Percentiles rank a stretch among this genome's conserved stretches.
Evolutionary conservation across 2,113 vertebrate genomes (phyloP).

Genomic region (Onychostruthus taczanowskii): DNA sequence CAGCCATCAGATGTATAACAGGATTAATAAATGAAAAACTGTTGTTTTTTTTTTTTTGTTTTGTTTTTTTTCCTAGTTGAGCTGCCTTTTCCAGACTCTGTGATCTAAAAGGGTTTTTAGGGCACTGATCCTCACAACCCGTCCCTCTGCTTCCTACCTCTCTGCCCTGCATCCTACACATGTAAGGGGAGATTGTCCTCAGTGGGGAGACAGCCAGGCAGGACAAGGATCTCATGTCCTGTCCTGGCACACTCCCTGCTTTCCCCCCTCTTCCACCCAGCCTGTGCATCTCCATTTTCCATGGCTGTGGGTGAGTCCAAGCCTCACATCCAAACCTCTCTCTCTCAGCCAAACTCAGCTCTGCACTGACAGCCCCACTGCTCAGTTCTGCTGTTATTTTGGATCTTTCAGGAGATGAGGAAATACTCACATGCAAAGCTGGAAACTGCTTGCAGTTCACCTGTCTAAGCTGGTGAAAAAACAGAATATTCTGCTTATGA

Average conservation of each 20-base stretch:
- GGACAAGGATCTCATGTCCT: background rate
- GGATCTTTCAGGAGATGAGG: background rate
- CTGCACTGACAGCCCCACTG: background rate
- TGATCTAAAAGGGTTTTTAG: background rate
- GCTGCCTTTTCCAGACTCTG: background rate
- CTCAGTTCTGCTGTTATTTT: background rate
- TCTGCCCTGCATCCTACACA: fast-evolving
- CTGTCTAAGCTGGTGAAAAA: background rate
- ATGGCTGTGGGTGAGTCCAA: background rate
- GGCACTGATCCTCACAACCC: background rate
- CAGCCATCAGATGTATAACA: background rate
- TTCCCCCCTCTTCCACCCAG: background rate
- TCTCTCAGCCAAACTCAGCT: background rate
- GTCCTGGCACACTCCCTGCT: background rate
- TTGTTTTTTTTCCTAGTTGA: background rate
- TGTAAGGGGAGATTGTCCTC: background rate
- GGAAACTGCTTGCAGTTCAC: background rate
- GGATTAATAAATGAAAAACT: background rate
- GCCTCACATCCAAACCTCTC: background rate
- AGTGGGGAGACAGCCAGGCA: fast-evolving
- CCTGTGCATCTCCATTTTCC: fast-evolving
- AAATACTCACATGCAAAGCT: background rate
- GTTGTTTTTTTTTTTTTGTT: background rate
- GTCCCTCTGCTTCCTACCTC: background rate
- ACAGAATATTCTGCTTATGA: background rate